A percentile compares a stretch with the other conserved stretches of the same genome.
Evolutionary conservation across 2,888 invertebrate genomes (phyloP).

Genomic region (Geotrupes spiniger): DNA sequence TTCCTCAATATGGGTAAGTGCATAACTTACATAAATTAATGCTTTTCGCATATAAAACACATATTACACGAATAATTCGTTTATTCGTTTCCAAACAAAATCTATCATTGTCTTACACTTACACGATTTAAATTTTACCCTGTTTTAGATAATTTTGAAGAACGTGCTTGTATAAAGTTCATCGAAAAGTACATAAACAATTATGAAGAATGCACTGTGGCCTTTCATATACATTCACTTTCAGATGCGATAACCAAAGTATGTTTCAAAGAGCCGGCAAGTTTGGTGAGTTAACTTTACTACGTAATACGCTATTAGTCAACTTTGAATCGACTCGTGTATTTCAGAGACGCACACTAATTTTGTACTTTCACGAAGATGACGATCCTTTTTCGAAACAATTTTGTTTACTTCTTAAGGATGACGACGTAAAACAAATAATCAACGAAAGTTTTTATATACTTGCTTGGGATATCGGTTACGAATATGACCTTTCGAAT

Average conservation of each 20-base stretch:
- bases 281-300: conserved; percentile 11
- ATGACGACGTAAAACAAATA: conserved; percentile 28
- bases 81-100: too few relatives aligned
- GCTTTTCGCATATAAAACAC: too few relatives aligned
- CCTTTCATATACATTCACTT: background rate
- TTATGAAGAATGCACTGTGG: background rate
- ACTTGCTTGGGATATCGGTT: conserved; percentile 39
- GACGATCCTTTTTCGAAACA: conserved; percentile 33
- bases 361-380: conserved; percentile 38
- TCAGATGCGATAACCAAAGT: background rate
- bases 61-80: too few relatives aligned
- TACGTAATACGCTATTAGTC: too few relatives aligned
- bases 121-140: too few relatives aligned
- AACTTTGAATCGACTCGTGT: too few relatives aligned
- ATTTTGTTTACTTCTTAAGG: conserved; percentile 33
- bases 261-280: background rate
- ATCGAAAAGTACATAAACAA: background rate
- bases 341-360: conserved; percentile 33
- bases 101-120: too few relatives aligned
- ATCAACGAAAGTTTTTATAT: conserved; percentile 33
- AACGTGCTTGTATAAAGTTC: conserved; percentile 1
- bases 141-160: background rate
- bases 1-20: too few relatives aligned
- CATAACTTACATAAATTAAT: too few relatives aligned
- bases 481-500: conserved; percentile 33